Evolutionary conservation across 2,113 vertebrate species (phyloP).

Genomic region (Perccottus glenii): DNA sequence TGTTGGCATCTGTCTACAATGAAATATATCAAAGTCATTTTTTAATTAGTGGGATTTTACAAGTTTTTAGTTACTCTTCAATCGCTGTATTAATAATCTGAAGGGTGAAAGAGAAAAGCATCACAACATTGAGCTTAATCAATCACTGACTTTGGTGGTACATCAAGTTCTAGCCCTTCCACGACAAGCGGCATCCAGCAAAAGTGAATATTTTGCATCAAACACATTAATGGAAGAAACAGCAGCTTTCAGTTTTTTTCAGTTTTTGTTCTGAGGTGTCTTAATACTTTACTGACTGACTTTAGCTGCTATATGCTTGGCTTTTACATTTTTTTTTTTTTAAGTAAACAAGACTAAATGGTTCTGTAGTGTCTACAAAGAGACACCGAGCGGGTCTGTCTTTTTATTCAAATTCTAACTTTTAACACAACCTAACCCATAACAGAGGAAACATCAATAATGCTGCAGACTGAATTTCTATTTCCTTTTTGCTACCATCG

Average conservation of each 20-base stretch:
- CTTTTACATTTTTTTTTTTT: neutral
- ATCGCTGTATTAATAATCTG: neutral
- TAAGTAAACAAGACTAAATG: neutral
- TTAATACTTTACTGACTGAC: no score
- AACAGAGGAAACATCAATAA: no score
- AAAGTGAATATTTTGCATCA: neutral
- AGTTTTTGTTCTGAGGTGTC: neutral
- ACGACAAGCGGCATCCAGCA: neutral
- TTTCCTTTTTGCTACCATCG: no score
- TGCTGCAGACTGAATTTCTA: no score
- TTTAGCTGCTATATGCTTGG: neutral
- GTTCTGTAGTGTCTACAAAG: neutral
- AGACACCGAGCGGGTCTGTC: conserved; percentile 15
- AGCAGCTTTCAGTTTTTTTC: neutral
- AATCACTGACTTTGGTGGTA: conserved; percentile 3
- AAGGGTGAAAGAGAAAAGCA: conserved; percentile 3
- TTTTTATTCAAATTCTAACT: conserved; percentile 6
- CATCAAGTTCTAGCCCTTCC: conserved; percentile 6
- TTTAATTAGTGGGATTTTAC: no score
- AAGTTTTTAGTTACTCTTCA: no score
- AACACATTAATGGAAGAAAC: neutral
- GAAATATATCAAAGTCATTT: no score
- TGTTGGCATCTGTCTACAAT: no score
- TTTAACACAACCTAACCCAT: neutral
- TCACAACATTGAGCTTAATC: neutral